Conservation (phyloP, 92 coral and sea anemone species). For the Siderastrea siderea region DNA sequence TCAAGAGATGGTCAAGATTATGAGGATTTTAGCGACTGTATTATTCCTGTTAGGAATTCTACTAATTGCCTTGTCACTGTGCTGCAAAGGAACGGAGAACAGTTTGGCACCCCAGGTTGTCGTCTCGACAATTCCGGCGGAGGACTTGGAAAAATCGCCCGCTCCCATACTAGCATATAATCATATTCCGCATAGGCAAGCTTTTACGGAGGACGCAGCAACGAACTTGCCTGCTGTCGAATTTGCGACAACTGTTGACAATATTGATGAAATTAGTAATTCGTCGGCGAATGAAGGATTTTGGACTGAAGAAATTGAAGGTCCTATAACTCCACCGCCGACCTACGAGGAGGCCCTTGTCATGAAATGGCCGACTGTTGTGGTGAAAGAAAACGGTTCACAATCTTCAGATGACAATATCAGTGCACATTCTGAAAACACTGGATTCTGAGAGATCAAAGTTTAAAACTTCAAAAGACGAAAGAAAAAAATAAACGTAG, state of each 20-base stretch:
- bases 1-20: slow-evolving; percentile 50
- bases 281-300: slow-evolving; percentile 12
- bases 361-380: slow-evolving; percentile 57
- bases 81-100: slow-evolving; percentile 48
- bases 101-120: slow-evolving; percentile 67
- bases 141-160: slow-evolving; percentile 82
- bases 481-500: not conserved
- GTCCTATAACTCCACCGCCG: slow-evolving; percentile 73
- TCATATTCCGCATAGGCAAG: slow-evolving; percentile 55
- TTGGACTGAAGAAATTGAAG: slow-evolving; percentile 39
- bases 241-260: not conserved
- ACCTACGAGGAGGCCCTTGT: slow-evolving; percentile 82
- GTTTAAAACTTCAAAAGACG: not conserved
- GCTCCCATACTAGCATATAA: slow-evolving; percentile 46
- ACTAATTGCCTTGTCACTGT: slow-evolving; percentile 72
- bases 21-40: slow-evolving; percentile 76
- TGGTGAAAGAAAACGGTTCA: slow-evolving; percentile 11
- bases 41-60: slow-evolving; percentile 75
- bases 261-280: slow-evolving; percentile 20
- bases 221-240: slow-evolving; percentile 6
- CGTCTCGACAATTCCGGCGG: slow-evolving; percentile 73
- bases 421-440: not conserved
- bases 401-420: slow-evolving; percentile 1
- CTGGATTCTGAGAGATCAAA: slow-evolving; percentile 21
- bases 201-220: slow-evolving; percentile 19